Base-by-base conservation (phyloP, 2,797 vertebrate species). In the Crocodylus rhombifer region DNA sequence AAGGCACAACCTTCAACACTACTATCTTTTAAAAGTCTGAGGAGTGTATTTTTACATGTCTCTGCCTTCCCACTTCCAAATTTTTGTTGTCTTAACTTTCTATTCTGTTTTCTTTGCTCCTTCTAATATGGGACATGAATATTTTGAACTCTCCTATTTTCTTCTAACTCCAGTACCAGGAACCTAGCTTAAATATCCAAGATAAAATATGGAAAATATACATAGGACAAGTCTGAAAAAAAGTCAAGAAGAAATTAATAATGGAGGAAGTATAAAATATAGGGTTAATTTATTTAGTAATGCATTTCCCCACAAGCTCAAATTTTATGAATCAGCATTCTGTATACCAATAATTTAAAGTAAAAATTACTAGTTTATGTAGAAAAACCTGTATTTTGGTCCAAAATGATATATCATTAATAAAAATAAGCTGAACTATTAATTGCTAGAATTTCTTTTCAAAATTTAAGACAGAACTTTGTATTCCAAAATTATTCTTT, bases 141-240 rank as follows among this genome's bases (percentile, higher is more conserved):
- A 20, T 4, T 82, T 58, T 61, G 5, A 80, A 9, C 0, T 17
- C 15, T 83, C 82, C 56, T 65, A 36, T 25, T 11, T 78, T 55
- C 14, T 55, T 26, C 78, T 62, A 78, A 15, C 57, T 23, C 33
- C 13, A 56, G 1, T 3, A 74, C 2, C 28, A 74, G 75, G 69
- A 85, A 14, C 20, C 23, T 23, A 65, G 61, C 4, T 7, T 82
- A 3, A 55, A 60, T 77, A 26, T 51, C 42, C 13, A 28, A 17
- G 75, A 51, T 5, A 17, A 6, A 0, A 0, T 5, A 25, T 5
- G 81, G 5, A 1, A 18, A 91, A 18, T 2, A 42, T 42, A 4
- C 5, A 15, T 65, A 28, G 3, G 12, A 33, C 10, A 91, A 60
- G 5, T n/a, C 12, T 18, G 5, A 25, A 17, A 21, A 57, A 55